A percentile compares a stretch with the other conserved stretches of the same genome.
Evolutionary conservation across 2,888 invertebrate species (phyloP).

Genomic region (Lasiommata megera): DNA sequence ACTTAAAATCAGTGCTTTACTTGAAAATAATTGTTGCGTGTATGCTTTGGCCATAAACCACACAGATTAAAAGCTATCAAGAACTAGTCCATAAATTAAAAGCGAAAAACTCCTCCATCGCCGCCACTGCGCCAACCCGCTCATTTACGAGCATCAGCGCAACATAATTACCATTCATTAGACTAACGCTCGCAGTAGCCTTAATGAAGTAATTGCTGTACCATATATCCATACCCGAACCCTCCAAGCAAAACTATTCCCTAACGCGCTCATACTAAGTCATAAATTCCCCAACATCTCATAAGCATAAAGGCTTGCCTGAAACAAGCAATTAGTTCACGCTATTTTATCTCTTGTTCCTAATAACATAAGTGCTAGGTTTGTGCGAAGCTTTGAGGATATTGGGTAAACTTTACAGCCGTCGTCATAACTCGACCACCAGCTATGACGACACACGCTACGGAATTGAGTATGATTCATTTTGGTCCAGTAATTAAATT

Average conservation of each 20-base stretch:
- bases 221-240: conserved; percentile 22
- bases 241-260: conserved; percentile 12
- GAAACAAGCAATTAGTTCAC: background rate
- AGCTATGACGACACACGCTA: conserved; percentile 30
- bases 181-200: conserved; percentile 49
- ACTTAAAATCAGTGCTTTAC: background rate
- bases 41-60: background rate
- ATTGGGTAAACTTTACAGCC: conserved; percentile 4
- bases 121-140: conserved; percentile 31
- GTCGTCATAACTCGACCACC: conserved; percentile 32
- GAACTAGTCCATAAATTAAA: conserved; percentile 23
- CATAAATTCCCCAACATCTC: conserved; percentile 1
- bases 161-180: conserved; percentile 71
- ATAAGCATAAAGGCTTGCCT: background rate
- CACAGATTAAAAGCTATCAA: conserved; percentile 16
- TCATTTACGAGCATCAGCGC: conserved; percentile 45
- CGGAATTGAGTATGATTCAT: conserved; percentile 35
- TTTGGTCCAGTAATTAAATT: conserved; percentile 34
- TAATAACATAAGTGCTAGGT: background rate
- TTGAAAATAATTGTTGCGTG: no score
- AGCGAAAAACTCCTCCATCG: conserved; percentile 27
- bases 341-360: background rate
- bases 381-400: background rate
- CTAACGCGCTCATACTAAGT: background rate
- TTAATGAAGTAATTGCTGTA: conserved; percentile 67